Evolutionary conservation across 2,113 vertebrate genomes (phyloP).

Genomic region (Guaruba guarouba): DNA sequence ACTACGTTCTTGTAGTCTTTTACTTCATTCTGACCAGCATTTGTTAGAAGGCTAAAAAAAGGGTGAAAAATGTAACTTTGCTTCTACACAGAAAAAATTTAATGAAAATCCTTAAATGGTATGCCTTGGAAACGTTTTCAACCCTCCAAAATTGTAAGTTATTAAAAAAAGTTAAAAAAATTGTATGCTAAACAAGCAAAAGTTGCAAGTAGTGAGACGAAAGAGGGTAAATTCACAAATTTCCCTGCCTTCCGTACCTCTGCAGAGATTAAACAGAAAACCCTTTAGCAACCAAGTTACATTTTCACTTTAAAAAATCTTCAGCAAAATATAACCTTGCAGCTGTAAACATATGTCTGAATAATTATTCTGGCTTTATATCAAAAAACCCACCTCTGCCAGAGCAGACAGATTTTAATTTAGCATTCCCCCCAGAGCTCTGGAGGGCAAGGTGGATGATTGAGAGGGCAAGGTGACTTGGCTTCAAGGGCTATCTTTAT

Average conservation of each 20-base stretch:
- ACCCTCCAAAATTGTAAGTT: neutral
- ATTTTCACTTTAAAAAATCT: conserved; percentile 68
- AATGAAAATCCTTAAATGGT: neutral
- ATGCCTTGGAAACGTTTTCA: neutral
- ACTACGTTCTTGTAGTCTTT: conserved; percentile 7
- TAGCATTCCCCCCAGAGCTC: conserved; percentile 80
- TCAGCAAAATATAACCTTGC: conserved; percentile 71
- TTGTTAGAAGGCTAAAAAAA: neutral
- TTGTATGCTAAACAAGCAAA: neutral
- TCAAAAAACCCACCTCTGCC: conserved; percentile 77
- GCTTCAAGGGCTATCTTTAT: conserved; percentile 81
- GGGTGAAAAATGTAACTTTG: neutral
- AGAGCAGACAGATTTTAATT: conserved; percentile 81
- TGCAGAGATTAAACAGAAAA: conserved; percentile 46
- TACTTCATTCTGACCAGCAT: neutral
- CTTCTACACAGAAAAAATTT: neutral
- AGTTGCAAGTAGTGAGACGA: conserved; percentile 17
- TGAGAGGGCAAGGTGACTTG: conserved; percentile 80
- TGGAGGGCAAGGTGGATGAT: conserved; percentile 80
- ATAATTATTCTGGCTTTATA: conserved; percentile 80
- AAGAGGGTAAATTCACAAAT: conserved; percentile 8
- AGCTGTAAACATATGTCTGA: conserved; percentile 78
- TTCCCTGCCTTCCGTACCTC: neutral
- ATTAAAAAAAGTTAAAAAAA: neutral
- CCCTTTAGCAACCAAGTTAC: conserved; percentile 59